Percentiles rank a stretch among this genome's conserved stretches.
These are phyloP conservation scores for Melanotaenia trifasciata DNA, from an alignment of 2,797 vertebrate genomes.

Conservation along the genomic window DNA sequence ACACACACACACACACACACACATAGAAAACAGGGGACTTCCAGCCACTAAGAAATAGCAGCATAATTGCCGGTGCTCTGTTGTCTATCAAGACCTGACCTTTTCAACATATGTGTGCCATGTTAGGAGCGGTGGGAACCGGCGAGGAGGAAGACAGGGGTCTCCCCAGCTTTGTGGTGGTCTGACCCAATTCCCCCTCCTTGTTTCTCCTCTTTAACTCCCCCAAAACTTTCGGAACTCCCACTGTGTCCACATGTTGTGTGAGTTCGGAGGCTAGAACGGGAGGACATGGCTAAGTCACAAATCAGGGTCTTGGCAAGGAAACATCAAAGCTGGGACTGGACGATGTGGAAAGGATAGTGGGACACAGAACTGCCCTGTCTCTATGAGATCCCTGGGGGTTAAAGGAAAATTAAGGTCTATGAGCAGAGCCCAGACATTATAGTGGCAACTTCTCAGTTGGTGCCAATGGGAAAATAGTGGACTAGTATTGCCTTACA, in stretches of 20 bases:
- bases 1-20: slow-evolving; percentile 54
- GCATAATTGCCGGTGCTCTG: slow-evolving; percentile 84
- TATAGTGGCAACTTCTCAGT: slow-evolving; percentile 51
- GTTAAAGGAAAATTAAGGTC: slow-evolving; percentile 49
- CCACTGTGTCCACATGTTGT: slow-evolving; percentile 61
- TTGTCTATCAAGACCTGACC: slow-evolving; percentile 84
- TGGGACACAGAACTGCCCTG: slow-evolving; percentile 63
- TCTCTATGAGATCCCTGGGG: slow-evolving; percentile 49
- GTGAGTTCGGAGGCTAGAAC: slow-evolving; percentile 34
- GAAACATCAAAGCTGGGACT: slow-evolving; percentile 61
- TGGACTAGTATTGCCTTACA: slow-evolving; percentile 57
- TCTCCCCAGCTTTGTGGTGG: slow-evolving; percentile 80
- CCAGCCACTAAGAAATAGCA: slow-evolving; percentile 79
- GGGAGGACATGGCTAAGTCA: slow-evolving; percentile 49
- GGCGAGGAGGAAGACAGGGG: slow-evolving; percentile 72
- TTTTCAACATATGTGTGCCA: slow-evolving; percentile 79
- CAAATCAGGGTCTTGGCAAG: slow-evolving; percentile 63
- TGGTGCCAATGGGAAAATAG: slow-evolving; percentile 66
- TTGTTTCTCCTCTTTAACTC: slow-evolving; percentile 18
- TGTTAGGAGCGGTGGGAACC: slow-evolving; percentile 78
- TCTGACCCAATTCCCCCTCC: slow-evolving; percentile 69
- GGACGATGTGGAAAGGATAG: slow-evolving; percentile 54
- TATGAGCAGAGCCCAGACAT: slow-evolving; percentile 40
- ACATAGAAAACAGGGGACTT: slow-evolving; percentile 78
- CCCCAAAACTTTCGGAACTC: slow-evolving; percentile 68